Evolutionary conservation across 2,888 invertebrate genomes (phyloP), one percentile per base, ranked within the genome.

Genomic region (Sipha maydis): DNA sequence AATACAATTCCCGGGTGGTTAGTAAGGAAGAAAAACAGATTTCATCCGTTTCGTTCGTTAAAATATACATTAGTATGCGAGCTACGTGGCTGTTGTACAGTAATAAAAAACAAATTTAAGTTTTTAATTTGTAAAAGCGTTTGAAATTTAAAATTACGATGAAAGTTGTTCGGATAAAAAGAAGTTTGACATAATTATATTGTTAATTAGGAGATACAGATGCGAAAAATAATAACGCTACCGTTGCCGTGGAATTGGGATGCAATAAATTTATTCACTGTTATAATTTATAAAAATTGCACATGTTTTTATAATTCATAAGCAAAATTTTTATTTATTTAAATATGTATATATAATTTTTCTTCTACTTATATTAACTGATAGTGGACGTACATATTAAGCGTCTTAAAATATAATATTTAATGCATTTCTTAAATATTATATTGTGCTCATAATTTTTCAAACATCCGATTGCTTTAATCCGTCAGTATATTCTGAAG

Each of bases 61-160:
- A 82, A 69, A 48, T 31, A 14, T 48, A 21, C 17, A 82, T 82
- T 48, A 48, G 69, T 82, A 82, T 82, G 48, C 82, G 71, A 31
- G 48, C 48, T 17, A 25, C 31, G 69, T 25, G 11, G 28, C 0
- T 4, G 48, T 14, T 2, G 48, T 14, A 48, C 3, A 11, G 25
- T 69, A 80, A 41, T 80, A 67, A 82, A 69, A 71, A 71, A 82
- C 21, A 69, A 71, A 71, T 82, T 82, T 82, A 28, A 21, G 31
- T 71, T 71, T 82, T 82, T 82, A 69, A 71, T 48, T 82, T 48
- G 28, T 28, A 82, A 82, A 48, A 31, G 69, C 48, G n/a, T 82
- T 69, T 14, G 25, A 25, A 82, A 31, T 82, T 82, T 31, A 48
- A 69, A 71, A 71, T 71, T 11, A 82, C 41, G 21, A 7, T 11